phyloP scores from a whole-genome alignment of 2,797 vertebrate genomes.

The Sphenopsis melanotis region DNA sequence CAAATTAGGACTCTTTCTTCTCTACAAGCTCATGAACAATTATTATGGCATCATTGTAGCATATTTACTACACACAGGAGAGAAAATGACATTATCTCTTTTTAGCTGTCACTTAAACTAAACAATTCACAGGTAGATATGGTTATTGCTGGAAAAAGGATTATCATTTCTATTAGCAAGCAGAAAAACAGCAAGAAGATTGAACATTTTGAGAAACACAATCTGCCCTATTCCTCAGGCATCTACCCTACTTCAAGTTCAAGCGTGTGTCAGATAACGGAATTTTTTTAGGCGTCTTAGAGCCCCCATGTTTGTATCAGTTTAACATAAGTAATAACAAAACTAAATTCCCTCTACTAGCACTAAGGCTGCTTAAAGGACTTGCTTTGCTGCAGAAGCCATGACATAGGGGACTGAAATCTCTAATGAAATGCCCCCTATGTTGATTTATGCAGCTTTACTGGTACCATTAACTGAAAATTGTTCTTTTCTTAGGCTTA shows the following conservation, averaged over 20 bases:
- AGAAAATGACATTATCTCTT: neutral
- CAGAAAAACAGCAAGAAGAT: neutral
- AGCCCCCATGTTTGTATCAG: neutral
- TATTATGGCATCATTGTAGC: slow-evolving; percentile 15
- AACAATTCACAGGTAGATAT: neutral
- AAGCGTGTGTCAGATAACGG: neutral
- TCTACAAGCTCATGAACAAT: neutral
- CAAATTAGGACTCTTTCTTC: slow-evolving; percentile 17
- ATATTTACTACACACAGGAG: neutral
- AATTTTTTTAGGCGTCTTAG: neutral
- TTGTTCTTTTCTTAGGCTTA: slow-evolving; percentile 36
- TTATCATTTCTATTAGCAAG: neutral
- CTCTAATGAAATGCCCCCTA: slow-evolving; percentile 7
- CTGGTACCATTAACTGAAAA: slow-evolving; percentile 48
- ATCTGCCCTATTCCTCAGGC: neutral
- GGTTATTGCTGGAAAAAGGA: neutral
- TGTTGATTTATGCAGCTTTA: slow-evolving; percentile 59
- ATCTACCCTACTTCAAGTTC: neutral
- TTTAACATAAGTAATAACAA: slow-evolving; percentile 53
- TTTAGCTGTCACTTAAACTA: slow-evolving; percentile 9
- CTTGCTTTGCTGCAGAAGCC: slow-evolving; percentile 39
- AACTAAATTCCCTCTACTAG: slow-evolving; percentile 30
- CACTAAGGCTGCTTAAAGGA: slow-evolving; percentile 42
- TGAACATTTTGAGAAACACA: neutral
- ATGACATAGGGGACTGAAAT: slow-evolving; percentile 14